Conservation (phyloP, 2,113 vertebrate genomes). For the Prinia subflava region DNA sequence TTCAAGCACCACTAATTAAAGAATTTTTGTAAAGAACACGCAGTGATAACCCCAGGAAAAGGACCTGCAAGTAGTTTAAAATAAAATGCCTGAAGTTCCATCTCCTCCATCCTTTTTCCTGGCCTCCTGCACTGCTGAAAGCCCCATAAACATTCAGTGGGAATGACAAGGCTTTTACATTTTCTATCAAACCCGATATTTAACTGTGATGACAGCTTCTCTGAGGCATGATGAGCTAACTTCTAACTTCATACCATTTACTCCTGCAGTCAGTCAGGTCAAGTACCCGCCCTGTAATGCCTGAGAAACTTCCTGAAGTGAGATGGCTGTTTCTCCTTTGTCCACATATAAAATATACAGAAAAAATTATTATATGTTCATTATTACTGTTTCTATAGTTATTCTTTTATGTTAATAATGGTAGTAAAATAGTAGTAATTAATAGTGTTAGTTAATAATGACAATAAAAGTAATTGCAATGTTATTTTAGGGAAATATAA, state of each 20-base stretch:
- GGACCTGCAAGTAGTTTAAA: background rate
- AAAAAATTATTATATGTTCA: background rate
- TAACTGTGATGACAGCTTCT: background rate
- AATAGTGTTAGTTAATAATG: background rate
- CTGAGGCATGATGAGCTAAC: background rate
- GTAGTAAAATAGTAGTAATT: background rate
- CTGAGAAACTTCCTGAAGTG: background rate
- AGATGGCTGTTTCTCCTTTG: background rate
- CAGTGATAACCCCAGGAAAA: background rate
- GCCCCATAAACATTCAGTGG: background rate
- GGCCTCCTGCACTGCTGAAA: background rate
- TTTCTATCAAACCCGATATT: background rate
- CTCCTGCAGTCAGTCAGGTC: background rate
- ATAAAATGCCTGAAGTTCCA: background rate
- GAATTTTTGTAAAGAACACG: background rate
- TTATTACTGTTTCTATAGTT: background rate
- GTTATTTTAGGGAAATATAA: slow-evolving; percentile 39
- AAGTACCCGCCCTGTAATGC: background rate
- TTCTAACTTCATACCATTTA: background rate
- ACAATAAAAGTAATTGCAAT: background rate
- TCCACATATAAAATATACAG: background rate
- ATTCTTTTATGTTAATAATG: background rate
- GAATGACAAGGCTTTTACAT: background rate
- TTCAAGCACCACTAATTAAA: background rate
- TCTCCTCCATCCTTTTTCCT: background rate